Conservation (phyloP, 2,113 vertebrate genomes). For the Platanista minor region DNA sequence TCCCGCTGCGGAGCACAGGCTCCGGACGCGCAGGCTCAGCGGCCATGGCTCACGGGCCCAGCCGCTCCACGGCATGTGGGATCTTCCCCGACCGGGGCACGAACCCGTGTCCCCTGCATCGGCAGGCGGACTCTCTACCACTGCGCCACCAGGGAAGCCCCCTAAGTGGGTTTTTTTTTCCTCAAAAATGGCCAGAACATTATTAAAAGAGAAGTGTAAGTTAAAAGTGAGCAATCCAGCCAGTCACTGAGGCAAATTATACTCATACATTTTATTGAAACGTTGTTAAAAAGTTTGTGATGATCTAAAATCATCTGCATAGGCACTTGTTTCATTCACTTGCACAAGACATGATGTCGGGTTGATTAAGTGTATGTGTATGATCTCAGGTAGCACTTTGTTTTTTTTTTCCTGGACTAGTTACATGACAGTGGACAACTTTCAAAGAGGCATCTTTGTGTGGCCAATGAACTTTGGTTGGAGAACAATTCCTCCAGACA, state of each 20-base stretch:
- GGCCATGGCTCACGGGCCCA: no score
- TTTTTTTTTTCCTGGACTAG: slow-evolving; percentile 74
- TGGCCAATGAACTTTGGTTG: slow-evolving; percentile 99
- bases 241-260: background rate
- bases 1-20: no score
- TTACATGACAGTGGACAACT: slow-evolving; percentile 96
- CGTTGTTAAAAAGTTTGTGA: background rate
- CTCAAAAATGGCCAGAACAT: background rate
- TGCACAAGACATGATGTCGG: background rate
- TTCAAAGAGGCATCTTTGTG: slow-evolving; percentile 95
- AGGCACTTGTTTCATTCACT: background rate
- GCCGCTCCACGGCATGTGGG: no score
- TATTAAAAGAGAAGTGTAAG: background rate
- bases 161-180: background rate
- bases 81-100: no score
- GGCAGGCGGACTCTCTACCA: no score
- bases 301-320: background rate
- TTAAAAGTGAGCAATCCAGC: background rate
- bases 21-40: no score
- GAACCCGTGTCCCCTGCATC: no score
- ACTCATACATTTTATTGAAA: background rate
- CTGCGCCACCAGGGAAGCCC: no score
- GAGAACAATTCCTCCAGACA: slow-evolving; percentile 88
- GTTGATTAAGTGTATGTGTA: background rate
- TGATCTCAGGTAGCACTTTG: background rate